Percentiles rank a stretch among this genome's conserved stretches.
These are phyloP conservation scores for Takifugu bimaculatus DNA, from an alignment of 2,113 vertebrate species.

Conservation along the genomic window DNA sequence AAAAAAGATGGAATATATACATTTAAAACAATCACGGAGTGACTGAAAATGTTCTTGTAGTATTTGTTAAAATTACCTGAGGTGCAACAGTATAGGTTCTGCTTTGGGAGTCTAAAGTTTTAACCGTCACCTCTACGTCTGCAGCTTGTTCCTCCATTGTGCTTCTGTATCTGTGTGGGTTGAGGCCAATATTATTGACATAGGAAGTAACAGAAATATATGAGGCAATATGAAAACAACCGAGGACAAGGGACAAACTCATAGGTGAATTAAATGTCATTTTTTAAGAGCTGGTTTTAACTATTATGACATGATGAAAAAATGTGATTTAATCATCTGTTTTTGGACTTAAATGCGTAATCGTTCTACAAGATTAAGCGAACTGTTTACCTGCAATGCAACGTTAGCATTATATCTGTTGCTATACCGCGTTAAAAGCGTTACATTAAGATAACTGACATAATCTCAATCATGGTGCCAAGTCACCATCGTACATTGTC, in stretches of 20 bases:
- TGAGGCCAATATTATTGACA: no score
- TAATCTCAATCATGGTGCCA: neutral
- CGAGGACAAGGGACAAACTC: no score
- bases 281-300: no score
- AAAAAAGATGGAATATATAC: conserved; percentile 1
- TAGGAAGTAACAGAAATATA: no score
- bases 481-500: neutral
- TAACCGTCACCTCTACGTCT: conserved; percentile 85
- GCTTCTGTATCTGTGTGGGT: conserved; percentile 17
- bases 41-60: neutral
- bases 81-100: conserved; percentile 83
- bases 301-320: no score
- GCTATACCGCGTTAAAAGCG: neutral
- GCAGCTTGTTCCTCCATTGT: conserved; percentile 78
- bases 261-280: no score
- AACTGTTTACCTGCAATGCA: neutral
- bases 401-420: conserved; percentile 1
- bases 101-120: conserved; percentile 89
- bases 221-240: no score
- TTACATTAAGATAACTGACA: neutral
- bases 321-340: no score
- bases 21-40: neutral
- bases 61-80: conserved; percentile 73
- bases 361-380: no score
- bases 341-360: no score